Evolutionary conservation across 2,113 vertebrate genomes (phyloP).

Genomic region (Salminus brasiliensis): DNA sequence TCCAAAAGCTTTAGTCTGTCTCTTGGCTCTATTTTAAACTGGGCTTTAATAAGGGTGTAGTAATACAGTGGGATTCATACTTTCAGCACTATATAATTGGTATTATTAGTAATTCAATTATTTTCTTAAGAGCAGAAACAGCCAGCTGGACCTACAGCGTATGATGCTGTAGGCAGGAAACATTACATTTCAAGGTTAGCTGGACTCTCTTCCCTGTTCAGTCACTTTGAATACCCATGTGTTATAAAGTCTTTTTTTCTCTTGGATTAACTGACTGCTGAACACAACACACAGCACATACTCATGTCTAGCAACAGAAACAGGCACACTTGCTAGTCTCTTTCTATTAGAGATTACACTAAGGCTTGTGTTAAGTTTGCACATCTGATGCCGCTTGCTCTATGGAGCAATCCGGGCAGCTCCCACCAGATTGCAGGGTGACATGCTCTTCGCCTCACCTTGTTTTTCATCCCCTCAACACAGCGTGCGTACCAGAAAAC

Average conservation of each 20-base stretch:
- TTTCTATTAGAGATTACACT: not conserved
- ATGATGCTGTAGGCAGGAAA: not conserved
- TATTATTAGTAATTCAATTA: slow-evolving; percentile 16
- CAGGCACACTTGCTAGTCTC: not conserved
- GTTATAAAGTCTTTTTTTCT: not conserved
- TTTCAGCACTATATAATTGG: slow-evolving; percentile 17
- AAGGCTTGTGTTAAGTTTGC: not conserved
- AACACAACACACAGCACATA: not conserved
- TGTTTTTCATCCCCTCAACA: slow-evolving; percentile 13
- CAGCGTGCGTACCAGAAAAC: slow-evolving; percentile 14
- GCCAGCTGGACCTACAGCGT: not conserved
- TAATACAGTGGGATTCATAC: not conserved
- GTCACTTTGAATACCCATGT: not conserved
- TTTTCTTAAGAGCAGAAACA: slow-evolving; percentile 29
- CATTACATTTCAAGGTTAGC: slow-evolving; percentile 12
- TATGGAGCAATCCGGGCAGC: not conserved
- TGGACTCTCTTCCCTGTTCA: not conserved
- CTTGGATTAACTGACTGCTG: not conserved
- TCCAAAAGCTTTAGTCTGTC: no score
- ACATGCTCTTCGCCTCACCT: slow-evolving; percentile 11
- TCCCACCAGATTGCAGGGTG: not conserved
- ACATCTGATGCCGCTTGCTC: not conserved
- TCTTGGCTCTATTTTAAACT: slow-evolving; percentile 37
- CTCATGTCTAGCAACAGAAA: not conserved
- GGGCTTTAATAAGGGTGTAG: slow-evolving; percentile 48